Conservation (phyloP, 2,113 vertebrate genomes). For the Podiceps cristatus region DNA sequence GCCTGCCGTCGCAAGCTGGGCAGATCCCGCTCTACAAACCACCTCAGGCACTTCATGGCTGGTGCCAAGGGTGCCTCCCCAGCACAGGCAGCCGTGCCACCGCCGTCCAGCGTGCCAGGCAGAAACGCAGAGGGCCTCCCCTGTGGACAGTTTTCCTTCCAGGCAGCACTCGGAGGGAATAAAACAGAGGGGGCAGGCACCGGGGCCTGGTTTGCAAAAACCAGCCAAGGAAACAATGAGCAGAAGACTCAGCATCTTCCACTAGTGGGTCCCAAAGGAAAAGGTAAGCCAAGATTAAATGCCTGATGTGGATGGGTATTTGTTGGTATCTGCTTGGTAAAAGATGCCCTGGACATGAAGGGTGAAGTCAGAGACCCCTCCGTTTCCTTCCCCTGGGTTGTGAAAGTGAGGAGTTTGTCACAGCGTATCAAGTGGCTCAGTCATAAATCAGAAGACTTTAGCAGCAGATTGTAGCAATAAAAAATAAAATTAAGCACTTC, state of each 20-base stretch:
- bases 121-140: accelerated
- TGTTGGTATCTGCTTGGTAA: not conserved
- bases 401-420: not conserved
- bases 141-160: not conserved
- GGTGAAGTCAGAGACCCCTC: not conserved
- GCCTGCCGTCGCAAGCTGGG: not conserved
- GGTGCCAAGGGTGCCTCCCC: not conserved
- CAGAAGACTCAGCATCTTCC: not conserved
- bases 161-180: not conserved
- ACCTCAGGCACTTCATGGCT: not conserved
- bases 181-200: not conserved
- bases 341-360: not conserved
- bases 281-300: not conserved
- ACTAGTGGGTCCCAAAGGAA: not conserved
- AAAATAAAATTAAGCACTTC: not conserved
- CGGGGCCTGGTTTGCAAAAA: not conserved
- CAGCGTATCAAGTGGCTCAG: constrained; percentile 16
- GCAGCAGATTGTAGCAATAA: not conserved
- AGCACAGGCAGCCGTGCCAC: not conserved
- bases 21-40: not conserved
- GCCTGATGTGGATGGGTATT: not conserved
- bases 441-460: constrained; percentile 42
- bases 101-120: accelerated
- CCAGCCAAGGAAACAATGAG: not conserved
- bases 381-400: not conserved